A percentile compares a stretch with the other conserved stretches of the same genome.
Conservation (phyloP, 2,888 invertebrate genomes). For the Panopea generosa region DNA sequence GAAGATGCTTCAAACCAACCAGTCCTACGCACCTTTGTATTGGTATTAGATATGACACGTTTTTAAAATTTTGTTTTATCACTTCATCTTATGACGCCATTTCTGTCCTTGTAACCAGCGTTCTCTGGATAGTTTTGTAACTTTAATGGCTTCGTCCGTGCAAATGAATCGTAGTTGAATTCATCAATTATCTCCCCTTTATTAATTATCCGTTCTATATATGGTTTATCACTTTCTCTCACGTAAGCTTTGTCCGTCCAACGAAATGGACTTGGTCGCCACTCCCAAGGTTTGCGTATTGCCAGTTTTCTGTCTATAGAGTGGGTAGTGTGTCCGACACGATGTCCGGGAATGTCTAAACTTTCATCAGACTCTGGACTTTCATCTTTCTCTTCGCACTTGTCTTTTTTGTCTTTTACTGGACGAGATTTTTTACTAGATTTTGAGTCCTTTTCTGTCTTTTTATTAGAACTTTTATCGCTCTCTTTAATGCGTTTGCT, state of each 20-base stretch:
- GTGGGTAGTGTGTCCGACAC: conserved; percentile 58
- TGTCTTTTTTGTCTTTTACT: conserved; percentile 13
- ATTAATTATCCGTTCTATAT: conserved; percentile 60
- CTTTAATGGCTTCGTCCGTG: conserved; percentile 56
- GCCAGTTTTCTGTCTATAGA: conserved; percentile 56
- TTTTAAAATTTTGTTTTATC: too few species aligned
- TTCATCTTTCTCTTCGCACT: conserved; percentile 7
- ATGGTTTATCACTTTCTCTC: conserved; percentile 62
- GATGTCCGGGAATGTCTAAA: conserved; percentile 57
- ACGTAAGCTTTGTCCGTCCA: conserved; percentile 62
- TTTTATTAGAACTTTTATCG: conserved; percentile 25
- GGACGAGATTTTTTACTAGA: conserved; percentile 10
- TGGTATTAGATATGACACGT: too few species aligned
- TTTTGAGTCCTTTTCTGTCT: neutral
- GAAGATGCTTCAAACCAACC: too few species aligned
- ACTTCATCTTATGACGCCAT: too few species aligned
- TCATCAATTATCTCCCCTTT: conserved; percentile 60
- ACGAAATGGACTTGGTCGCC: conserved; percentile 60
- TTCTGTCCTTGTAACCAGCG: conserved; percentile 56
- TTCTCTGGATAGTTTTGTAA: conserved; percentile 52
- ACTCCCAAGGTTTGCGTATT: conserved; percentile 63
- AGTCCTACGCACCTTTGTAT: too few species aligned
- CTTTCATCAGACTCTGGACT: conserved; percentile 40
- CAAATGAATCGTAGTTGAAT: conserved; percentile 57
- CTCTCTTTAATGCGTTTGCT: neutral